Percentiles rank a stretch among this genome's conserved stretches.
Evolutionary conservation across 2,797 vertebrate species (phyloP).

Genomic region (Gymnoscopelus braueri): DNA sequence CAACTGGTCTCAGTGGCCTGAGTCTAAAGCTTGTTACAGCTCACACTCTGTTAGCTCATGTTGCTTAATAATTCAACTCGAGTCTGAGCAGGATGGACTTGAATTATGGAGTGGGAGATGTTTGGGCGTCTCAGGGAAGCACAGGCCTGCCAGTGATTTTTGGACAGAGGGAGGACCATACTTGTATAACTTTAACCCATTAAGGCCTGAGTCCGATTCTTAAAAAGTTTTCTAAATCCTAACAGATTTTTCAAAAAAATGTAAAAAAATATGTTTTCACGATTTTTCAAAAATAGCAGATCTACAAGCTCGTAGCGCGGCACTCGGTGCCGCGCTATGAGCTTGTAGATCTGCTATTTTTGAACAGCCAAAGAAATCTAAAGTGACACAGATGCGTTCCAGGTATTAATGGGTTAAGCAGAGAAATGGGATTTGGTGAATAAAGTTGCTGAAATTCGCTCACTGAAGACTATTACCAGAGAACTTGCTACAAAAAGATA

Average conservation of each 20-base stretch:
- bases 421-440: constrained; percentile 40
- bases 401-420: too few relatives aligned
- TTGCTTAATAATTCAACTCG: constrained; percentile 75
- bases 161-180: constrained; percentile 49
- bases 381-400: too few relatives aligned
- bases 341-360: too few relatives aligned
- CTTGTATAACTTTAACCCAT: constrained; percentile 35
- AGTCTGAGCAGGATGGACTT: constrained; percentile 65
- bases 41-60: constrained; percentile 53
- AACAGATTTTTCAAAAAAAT: too few relatives aligned
- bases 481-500: constrained; percentile 41
- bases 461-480: constrained; percentile 30
- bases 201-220: too few relatives aligned
- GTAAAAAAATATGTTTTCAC: too few relatives aligned
- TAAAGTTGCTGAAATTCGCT: constrained; percentile 40
- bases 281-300: too few relatives aligned
- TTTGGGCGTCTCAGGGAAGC: constrained; percentile 61
- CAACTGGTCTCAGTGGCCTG: constrained; percentile 50
- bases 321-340: too few relatives aligned
- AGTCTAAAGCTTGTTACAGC: constrained; percentile 39
- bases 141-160: constrained; percentile 42
- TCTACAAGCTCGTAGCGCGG: too few relatives aligned
- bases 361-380: too few relatives aligned
- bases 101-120: constrained; percentile 69
- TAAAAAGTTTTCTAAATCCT: too few relatives aligned